Evolutionary conservation across 2,113 vertebrate genomes (phyloP).

Genomic region (Pelmatolapia mariae): DNA sequence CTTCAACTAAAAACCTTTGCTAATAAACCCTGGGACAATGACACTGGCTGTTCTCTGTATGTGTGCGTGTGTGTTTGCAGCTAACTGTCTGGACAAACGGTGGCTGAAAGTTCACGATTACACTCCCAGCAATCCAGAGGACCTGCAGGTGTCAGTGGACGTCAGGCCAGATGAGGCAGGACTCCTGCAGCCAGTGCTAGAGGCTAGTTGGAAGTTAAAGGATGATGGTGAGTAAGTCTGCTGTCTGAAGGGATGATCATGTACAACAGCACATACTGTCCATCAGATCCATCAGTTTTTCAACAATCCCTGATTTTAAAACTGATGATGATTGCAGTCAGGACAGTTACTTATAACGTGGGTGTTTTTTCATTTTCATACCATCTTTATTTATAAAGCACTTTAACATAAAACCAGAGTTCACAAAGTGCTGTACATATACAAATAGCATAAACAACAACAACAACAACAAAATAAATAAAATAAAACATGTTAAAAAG

Average conservation of each 20-base stretch:
- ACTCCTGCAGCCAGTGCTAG: constrained; percentile 50
- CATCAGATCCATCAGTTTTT: not conserved
- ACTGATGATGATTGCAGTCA: not conserved
- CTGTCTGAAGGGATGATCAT: not conserved
- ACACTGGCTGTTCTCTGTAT: not conserved
- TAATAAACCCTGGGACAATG: not conserved
- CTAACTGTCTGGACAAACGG: constrained; percentile 47
- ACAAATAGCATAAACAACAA: not conserved
- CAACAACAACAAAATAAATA: not conserved
- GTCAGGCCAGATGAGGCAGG: constrained; percentile 22
- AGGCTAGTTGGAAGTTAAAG: constrained; percentile 54
- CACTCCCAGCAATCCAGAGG: constrained; percentile 59
- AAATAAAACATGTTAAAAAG: rapidly evolving
- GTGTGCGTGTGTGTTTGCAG: not conserved
- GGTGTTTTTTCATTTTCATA: not conserved
- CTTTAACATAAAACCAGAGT: not conserved
- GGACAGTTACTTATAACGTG: rapidly evolving
- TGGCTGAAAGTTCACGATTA: not conserved
- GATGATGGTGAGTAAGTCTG: constrained; percentile 58
- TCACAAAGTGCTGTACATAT: rapidly evolving
- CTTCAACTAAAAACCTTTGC: not conserved
- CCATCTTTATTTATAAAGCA: not conserved
- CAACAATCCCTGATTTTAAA: not conserved
- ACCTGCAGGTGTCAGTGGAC: constrained; percentile 4
- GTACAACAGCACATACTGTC: rapidly evolving